Percentiles rank a stretch among this genome's conserved stretches.
These are phyloP conservation scores for Meta bourneti DNA, from an alignment of 2,888 invertebrate genomes.

Conservation along the genomic window DNA sequence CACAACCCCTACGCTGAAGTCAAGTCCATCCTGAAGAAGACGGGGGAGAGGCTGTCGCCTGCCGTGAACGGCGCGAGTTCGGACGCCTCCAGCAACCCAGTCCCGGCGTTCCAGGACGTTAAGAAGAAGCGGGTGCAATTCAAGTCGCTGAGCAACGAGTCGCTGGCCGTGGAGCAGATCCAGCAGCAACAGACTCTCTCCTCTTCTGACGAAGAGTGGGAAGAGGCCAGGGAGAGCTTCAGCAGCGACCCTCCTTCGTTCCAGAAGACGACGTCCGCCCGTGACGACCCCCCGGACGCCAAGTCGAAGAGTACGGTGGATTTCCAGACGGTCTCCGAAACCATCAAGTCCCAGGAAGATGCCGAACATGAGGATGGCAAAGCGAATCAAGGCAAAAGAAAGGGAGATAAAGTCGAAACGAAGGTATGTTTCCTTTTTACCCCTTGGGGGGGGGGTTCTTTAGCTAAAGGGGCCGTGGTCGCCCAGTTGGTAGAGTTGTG, in stretches of 20 bases:
- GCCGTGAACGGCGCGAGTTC: neutral
- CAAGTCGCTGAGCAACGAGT: constrained; percentile 72
- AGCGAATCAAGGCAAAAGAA: neutral
- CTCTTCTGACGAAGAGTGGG: constrained; percentile 75
- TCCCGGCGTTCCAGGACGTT: neutral
- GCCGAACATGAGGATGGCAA: constrained; percentile 27
- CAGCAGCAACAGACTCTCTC: constrained; percentile 56
- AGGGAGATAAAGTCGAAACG: constrained; percentile 29
- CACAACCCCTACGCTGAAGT: constrained; percentile 72
- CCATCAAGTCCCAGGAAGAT: neutral
- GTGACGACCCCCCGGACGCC: neutral
- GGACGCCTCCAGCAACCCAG: neutral
- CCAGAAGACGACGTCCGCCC: neutral
- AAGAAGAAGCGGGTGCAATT: constrained; percentile 74
- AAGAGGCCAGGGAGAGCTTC: constrained; percentile 71
- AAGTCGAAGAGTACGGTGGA: constrained; percentile 11
- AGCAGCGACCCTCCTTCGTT: constrained; percentile 6
- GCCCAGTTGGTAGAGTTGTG: too few species aligned
- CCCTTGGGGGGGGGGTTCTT: too few species aligned
- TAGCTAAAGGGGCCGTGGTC: too few species aligned
- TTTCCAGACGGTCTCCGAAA: constrained; percentile 43
- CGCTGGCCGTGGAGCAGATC: constrained; percentile 60
- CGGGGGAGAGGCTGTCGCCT: constrained; percentile 31
- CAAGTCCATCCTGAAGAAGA: constrained; percentile 77
- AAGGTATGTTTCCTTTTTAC: constrained; percentile 17